These are phyloP conservation scores for Synaphobranchus kaupii DNA, from an alignment of 2,797 vertebrate species.

Conservation along the genomic window DNA sequence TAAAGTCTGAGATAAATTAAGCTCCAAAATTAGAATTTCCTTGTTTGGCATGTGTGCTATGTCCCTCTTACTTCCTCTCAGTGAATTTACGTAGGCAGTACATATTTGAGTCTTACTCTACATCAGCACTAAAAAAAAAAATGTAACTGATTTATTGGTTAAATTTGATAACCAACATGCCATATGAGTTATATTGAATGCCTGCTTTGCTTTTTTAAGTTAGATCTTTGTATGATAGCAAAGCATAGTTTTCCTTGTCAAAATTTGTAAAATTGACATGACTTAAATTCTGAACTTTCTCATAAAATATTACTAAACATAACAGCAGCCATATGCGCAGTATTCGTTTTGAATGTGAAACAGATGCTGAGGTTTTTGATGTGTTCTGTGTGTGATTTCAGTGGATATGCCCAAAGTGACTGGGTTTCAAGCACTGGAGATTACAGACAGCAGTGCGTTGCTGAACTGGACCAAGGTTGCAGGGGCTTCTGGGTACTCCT, in stretches of 20 bases:
- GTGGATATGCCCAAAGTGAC: conserved; percentile 82
- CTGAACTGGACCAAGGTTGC: conserved; percentile 77
- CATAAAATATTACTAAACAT: not conserved
- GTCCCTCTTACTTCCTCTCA: not conserved
- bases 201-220: not conserved
- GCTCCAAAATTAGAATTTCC: not conserved
- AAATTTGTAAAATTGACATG: not conserved
- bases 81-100: not conserved
- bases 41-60: not conserved
- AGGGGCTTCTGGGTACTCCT: conserved; percentile 73
- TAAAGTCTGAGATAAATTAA: not conserved
- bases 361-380: not conserved
- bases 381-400: conserved; percentile 48
- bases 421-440: conserved; percentile 68
- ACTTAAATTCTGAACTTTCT: not conserved
- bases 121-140: not conserved
- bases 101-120: not conserved
- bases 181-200: not conserved
- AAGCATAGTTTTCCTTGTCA: not conserved
- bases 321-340: not conserved
- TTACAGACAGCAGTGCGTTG: conserved; percentile 65
- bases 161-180: not conserved
- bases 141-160: not conserved
- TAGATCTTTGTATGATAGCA: not conserved
- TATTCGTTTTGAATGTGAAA: not conserved